Conservation (phyloP, 2,113 vertebrate species). For the Cyprinus carpio region DNA sequence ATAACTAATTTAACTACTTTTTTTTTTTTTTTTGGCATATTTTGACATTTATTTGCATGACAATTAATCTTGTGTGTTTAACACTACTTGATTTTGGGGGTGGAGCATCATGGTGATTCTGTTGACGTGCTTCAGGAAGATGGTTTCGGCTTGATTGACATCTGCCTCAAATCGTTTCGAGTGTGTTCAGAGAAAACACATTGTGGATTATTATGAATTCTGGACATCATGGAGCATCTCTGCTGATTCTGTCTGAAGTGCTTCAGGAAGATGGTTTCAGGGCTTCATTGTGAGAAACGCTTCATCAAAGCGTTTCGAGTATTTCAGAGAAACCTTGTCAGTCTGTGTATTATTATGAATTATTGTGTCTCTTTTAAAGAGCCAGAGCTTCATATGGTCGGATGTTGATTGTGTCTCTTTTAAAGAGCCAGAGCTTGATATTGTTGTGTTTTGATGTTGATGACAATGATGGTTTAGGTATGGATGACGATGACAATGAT, state of each 20-base stretch:
- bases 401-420: not conserved
- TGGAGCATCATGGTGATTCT: not conserved
- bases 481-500: not conserved
- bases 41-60: no score
- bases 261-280: not conserved
- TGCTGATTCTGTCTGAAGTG: not conserved
- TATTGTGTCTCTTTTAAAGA: not conserved
- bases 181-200: no score
- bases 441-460: no score
- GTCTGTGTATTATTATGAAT: not conserved
- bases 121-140: no score
- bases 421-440: not conserved
- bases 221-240: constrained; percentile 1
- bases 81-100: not conserved
- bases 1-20: no score
- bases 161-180: no score
- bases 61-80: no score
- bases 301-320: not conserved
- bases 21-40: no score
- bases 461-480: not conserved
- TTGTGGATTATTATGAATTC: not conserved
- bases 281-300: not conserved
- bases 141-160: no score
- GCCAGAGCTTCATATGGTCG: not conserved
- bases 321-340: not conserved